Evolutionary conservation across 2,797 vertebrate species (phyloP), one percentile per base, ranked within the genome.

Genomic region (Macropus fuliginosus): DNA sequence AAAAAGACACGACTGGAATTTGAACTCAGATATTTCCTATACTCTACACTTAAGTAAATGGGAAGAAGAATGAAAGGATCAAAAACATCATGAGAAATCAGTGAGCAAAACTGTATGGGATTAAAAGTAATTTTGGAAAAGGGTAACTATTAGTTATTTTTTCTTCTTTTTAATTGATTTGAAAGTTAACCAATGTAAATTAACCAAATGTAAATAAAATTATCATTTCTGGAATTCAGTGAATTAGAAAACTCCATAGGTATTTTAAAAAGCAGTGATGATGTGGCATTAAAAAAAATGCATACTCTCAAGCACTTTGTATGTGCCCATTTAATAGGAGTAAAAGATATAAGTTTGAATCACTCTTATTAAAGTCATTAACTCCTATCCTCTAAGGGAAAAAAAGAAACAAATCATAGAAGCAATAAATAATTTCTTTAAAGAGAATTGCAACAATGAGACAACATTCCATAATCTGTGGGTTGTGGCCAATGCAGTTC

Each of bases 51-150:
- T 46, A 46, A 46, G 46, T 46, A 46, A 46, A 46, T 46, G 46
- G 46, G 46, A 46, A 46, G 46, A 56, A 56, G 5, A 56, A 34
- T 34, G 31, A 66, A 66, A 16, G 12, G 31, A 9, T 34, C 62
- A 74, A 74, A 74, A 57, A 57, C 96, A 90, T 87, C n/a, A 94
- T 90, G 54, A 95, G 94, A 95, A 95, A 14, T 13, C 0, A 97
- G 89, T 2, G 74, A 11, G 27, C 87, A 14, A 95, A 96, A 93
- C 91, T 46, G 93, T 62, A 94, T 74, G 50, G 27, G 91, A 92
- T 9, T 74, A 59, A 90, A 94, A 93, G 50, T 54, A 95, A 93
- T 55, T 95, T 46, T 66, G 24, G 91, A 11, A 93, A 97, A 94
- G 10, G 2, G 2, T 50, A 8, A 96, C 21, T 74, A 40, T 24